Evolutionary conservation across 2,113 vertebrate species (phyloP).

Genomic region (Mugil cephalus): DNA sequence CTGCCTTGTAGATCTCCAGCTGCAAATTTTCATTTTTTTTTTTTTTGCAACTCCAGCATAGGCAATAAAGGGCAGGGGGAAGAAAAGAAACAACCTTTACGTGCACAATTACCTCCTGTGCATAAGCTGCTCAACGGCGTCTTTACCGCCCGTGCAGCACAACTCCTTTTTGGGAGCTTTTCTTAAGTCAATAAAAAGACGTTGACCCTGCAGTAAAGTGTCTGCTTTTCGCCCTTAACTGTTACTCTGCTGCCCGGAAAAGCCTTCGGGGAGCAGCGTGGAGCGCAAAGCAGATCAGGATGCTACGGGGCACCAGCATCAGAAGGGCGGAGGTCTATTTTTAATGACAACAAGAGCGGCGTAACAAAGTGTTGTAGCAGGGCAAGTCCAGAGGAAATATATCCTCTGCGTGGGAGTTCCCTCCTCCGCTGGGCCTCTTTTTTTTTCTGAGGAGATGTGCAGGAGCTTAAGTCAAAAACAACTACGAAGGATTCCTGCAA

Average conservation of each 20-base stretch:
- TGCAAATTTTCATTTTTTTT: neutral
- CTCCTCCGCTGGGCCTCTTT: slow-evolving; percentile 38
- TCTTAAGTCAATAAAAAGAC: slow-evolving; percentile 66
- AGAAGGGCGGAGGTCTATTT: slow-evolving; percentile 78
- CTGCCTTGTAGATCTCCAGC: slow-evolving; percentile 11
- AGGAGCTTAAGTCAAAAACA: slow-evolving; percentile 45
- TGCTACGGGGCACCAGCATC: slow-evolving; percentile 48
- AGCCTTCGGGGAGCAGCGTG: slow-evolving; percentile 51
- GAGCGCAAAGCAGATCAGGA: slow-evolving; percentile 63
- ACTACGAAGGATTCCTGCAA: slow-evolving; percentile 37
- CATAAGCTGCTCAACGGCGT: slow-evolving; percentile 43
- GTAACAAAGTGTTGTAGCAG: slow-evolving; percentile 56
- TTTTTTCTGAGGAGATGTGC: slow-evolving; percentile 28
- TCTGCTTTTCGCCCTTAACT: slow-evolving; percentile 56
- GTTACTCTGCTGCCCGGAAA: slow-evolving; percentile 36
- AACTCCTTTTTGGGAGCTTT: slow-evolving; percentile 39
- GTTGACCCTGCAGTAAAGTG: slow-evolving; percentile 40
- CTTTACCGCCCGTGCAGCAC: slow-evolving; percentile 37
- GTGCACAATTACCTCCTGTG: slow-evolving; percentile 47
- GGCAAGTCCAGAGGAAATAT: slow-evolving; percentile 65
- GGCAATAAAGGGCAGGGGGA: slow-evolving; percentile 10
- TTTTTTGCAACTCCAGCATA: slow-evolving; percentile 11
- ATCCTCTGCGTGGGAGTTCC: slow-evolving; percentile 66
- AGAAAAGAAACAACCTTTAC: slow-evolving; percentile 9
- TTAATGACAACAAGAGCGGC: slow-evolving; percentile 75